These are phyloP conservation scores for Mustelus asterias DNA, from an alignment of 2,113 vertebrate genomes.

Conservation along the genomic window DNA sequence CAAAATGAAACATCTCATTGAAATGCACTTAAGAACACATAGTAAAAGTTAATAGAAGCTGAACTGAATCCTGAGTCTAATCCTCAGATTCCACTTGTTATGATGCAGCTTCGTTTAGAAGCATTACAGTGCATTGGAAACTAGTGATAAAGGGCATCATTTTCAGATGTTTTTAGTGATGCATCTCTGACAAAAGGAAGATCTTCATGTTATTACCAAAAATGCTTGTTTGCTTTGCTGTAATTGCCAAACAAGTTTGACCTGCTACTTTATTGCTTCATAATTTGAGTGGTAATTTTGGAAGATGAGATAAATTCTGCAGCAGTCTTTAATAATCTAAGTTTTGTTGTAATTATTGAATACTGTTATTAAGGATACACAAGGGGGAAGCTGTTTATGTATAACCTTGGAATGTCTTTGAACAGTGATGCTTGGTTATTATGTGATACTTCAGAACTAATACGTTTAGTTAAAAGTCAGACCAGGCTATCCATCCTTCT, in stretches of 20 bases:
- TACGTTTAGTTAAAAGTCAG: neutral
- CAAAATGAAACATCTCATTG: neutral
- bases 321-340: constrained; percentile 41
- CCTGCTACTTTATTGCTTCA: neutral
- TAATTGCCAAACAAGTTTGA: constrained; percentile 44
- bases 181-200: neutral
- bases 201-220: constrained; percentile 39
- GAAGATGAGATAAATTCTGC: constrained; percentile 40
- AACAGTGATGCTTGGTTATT: neutral
- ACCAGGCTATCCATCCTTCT: neutral
- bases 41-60: neutral
- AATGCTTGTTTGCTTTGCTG: neutral
- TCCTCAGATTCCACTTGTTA: neutral
- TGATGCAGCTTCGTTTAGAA: neutral
- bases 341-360: neutral
- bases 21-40: neutral
- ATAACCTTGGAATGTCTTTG: neutral
- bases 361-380: neutral
- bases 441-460: neutral
- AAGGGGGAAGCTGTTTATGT: neutral
- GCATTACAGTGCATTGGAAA: neutral
- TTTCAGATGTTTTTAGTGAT: neutral
- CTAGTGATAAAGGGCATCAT: neutral
- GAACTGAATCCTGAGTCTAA: neutral
- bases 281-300: constrained; percentile 24